These are phyloP conservation scores for Apaloderma vittatum DNA, from an alignment of 2,113 vertebrate genomes.

Conservation along the genomic window DNA sequence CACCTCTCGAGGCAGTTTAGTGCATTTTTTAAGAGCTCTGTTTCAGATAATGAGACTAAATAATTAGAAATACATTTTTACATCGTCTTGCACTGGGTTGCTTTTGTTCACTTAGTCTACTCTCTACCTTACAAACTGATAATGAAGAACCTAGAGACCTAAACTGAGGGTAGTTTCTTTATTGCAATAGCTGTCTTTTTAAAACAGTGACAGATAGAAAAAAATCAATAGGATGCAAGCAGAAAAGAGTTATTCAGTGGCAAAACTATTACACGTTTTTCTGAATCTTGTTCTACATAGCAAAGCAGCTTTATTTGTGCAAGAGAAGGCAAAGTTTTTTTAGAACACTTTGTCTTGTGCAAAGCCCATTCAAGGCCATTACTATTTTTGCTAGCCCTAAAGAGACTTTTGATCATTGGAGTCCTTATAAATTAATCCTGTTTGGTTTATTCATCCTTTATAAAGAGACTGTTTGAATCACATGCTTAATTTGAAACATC, in stretches of 20 bases:
- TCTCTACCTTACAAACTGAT: not conserved
- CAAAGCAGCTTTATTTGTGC: not conserved
- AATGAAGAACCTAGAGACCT: not conserved
- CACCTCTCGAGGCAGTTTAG: not conserved
- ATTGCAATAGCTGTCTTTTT: not conserved
- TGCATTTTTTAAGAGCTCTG: not conserved
- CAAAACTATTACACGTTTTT: not conserved
- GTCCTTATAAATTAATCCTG: conserved; percentile 11
- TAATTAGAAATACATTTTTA: not conserved
- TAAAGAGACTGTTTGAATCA: conserved; percentile 30
- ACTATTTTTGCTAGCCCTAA: not conserved
- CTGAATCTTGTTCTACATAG: not conserved
- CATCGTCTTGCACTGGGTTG: not conserved
- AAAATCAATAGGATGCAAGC: not conserved
- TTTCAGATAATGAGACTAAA: not conserved
- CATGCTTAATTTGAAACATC: conserved; percentile 30
- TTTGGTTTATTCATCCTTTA: conserved; percentile 30
- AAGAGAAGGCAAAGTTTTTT: not conserved
- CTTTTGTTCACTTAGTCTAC: not conserved
- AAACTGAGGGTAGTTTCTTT: not conserved
- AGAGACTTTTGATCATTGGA: not conserved
- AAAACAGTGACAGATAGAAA: not conserved
- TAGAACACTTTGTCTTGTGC: not conserved
- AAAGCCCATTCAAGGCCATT: not conserved
- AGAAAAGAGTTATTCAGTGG: not conserved